Percentiles rank a stretch among this genome's conserved stretches.
Evolutionary conservation across 2,888 invertebrate genomes (phyloP).

Genomic region (Adineta ricciae): DNA sequence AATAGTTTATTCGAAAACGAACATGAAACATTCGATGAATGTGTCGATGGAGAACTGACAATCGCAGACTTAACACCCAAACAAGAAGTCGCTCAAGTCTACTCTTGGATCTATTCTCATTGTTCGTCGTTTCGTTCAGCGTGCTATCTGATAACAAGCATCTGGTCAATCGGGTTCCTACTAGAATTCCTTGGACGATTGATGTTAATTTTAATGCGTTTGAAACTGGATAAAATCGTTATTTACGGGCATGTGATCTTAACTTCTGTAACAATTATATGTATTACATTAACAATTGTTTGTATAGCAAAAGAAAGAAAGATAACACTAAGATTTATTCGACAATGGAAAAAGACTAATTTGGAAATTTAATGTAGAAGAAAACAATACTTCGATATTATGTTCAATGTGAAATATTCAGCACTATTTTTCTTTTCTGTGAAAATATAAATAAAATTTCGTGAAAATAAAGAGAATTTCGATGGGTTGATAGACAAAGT

Average conservation of each 20-base stretch:
- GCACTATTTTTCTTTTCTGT: too few species aligned
- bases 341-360: neutral
- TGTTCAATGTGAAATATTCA: too few species aligned
- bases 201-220: neutral
- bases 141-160: neutral
- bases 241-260: neutral
- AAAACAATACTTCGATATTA: too few species aligned
- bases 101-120: neutral
- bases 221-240: neutral
- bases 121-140: neutral
- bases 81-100: neutral
- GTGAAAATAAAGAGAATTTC: too few species aligned
- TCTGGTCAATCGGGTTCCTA: neutral
- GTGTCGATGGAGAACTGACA: neutral
- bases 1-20: neutral
- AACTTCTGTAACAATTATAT: neutral
- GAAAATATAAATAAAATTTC: too few species aligned
- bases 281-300: neutral
- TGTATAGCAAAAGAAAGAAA: neutral
- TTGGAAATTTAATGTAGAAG: too few species aligned
- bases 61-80: neutral
- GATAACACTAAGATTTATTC: neutral
- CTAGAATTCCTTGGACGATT: neutral
- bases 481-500: too few species aligned
- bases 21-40: neutral